Evolutionary conservation across 2,888 invertebrate species (phyloP).

Genomic region (Pristionchus exspectatus): DNA sequence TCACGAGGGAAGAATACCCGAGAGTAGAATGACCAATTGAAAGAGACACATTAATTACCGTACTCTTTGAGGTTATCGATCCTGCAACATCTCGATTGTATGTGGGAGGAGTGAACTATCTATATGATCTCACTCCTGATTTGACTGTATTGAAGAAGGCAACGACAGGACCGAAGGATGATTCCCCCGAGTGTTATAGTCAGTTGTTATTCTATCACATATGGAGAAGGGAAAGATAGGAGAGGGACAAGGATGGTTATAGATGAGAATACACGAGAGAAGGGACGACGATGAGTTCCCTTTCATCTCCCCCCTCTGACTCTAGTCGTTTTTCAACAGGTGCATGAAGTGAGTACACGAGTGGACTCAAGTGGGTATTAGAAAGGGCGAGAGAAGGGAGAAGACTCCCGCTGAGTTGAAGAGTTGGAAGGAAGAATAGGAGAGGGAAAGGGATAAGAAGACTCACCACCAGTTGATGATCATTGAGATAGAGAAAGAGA

Average conservation of each 20-base stretch:
- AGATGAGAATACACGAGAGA: background rate
- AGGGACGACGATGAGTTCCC: background rate
- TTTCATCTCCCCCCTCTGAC: background rate
- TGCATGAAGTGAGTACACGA: constrained; percentile 29
- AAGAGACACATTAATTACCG: constrained; percentile 6
- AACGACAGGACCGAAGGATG: constrained; percentile 72
- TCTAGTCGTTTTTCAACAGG: constrained; percentile 29
- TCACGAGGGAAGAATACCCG: constrained; percentile 28
- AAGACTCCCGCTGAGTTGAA: constrained; percentile 36
- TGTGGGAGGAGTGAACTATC: constrained; percentile 76
- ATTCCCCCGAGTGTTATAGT: constrained; percentile 72
- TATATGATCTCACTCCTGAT: constrained; percentile 75
- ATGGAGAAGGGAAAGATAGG: background rate
- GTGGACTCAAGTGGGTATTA: constrained; percentile 45
- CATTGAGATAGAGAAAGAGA: constrained; percentile 13
- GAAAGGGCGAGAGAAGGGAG: constrained; percentile 20
- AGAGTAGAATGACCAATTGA: background rate
- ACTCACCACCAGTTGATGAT: constrained; percentile 26
- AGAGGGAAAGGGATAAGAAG: background rate
- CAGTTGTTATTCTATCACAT: constrained; percentile 53
- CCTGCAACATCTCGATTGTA: constrained; percentile 74
- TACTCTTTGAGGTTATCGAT: constrained; percentile 68
- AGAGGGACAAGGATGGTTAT: background rate
- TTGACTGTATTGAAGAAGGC: constrained; percentile 69
- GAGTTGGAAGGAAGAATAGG: constrained; percentile 7